Evolutionary conservation across 2,888 invertebrate species (phyloP).

Genomic region (Epistrophe grossulariae): DNA sequence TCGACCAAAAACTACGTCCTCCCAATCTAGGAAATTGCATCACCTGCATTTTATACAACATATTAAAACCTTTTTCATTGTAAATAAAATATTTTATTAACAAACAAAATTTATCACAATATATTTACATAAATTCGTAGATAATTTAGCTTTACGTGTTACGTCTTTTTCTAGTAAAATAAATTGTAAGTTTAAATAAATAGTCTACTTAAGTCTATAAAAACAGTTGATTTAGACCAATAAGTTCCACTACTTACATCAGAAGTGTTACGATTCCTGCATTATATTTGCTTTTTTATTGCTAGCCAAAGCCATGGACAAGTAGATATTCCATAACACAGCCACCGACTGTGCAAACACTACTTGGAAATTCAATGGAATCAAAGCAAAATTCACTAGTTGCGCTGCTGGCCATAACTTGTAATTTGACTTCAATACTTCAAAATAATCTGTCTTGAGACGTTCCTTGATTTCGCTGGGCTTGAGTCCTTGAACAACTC

Average conservation of each 20-base stretch:
- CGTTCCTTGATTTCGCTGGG: conserved; percentile 73
- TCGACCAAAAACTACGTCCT: no score
- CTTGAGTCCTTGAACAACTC: conserved; percentile 78
- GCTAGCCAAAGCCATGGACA: conserved; percentile 87
- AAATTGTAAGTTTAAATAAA: no score
- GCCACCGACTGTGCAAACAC: conserved; percentile 91
- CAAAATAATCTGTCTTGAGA: conserved; percentile 75
- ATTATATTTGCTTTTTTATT: not conserved
- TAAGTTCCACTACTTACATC: no score
- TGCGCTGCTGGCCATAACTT: conserved; percentile 87
- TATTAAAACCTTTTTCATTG: not conserved
- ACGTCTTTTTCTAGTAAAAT: no score
- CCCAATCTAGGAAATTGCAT: not conserved
- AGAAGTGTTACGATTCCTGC: no score
- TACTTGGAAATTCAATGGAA: conserved; percentile 93
- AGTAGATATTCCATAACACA: conserved; percentile 93
- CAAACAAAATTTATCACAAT: conserved; percentile 19
- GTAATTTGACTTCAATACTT: conserved; percentile 78
- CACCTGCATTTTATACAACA: not conserved
- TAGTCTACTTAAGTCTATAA: no score
- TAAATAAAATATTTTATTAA: conserved; percentile 29
- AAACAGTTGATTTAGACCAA: no score
- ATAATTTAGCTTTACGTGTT: not conserved
- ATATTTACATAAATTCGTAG: conserved; percentile 14
- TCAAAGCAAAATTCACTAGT: conserved; percentile 91